These are phyloP conservation scores for Hyaena hyaena DNA, from an alignment of 2,113 vertebrate species.

Conservation along the genomic window DNA sequence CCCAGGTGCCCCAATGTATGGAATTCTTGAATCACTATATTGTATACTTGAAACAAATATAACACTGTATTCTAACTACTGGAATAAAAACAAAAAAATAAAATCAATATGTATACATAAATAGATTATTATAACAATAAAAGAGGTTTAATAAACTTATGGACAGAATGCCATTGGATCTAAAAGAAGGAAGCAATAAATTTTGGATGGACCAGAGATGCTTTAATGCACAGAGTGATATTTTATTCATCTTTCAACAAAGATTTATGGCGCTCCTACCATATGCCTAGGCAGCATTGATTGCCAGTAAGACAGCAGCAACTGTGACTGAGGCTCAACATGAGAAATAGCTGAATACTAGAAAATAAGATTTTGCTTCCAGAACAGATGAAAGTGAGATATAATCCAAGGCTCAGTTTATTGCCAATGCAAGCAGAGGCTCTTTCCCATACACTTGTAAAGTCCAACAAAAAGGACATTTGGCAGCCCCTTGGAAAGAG, in stretches of 20 bases:
- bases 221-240: not conserved
- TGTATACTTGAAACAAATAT: not conserved
- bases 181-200: not conserved
- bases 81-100: not conserved
- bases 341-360: not conserved
- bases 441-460: constrained; percentile 18
- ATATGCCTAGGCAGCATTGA: not conserved
- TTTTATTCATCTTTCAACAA: constrained; percentile 12
- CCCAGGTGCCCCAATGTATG: not conserved
- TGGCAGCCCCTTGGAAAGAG: not conserved
- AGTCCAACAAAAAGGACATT: constrained; percentile 22
- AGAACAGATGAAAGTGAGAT: not conserved
- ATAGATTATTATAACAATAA: not conserved
- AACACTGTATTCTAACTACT: not conserved
- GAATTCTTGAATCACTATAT: not conserved
- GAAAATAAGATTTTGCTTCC: not conserved
- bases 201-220: not conserved
- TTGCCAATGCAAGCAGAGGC: not conserved
- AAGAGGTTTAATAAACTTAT: not conserved
- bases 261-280: not conserved
- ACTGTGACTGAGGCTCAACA: not conserved
- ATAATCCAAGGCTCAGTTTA: not conserved
- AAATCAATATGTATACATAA: not conserved
- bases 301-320: not conserved
- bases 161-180: not conserved